Evolutionary conservation across 53 echinoderm and acorn worm genomes (phyloP).

Genomic region (Astropecten irregularis): DNA sequence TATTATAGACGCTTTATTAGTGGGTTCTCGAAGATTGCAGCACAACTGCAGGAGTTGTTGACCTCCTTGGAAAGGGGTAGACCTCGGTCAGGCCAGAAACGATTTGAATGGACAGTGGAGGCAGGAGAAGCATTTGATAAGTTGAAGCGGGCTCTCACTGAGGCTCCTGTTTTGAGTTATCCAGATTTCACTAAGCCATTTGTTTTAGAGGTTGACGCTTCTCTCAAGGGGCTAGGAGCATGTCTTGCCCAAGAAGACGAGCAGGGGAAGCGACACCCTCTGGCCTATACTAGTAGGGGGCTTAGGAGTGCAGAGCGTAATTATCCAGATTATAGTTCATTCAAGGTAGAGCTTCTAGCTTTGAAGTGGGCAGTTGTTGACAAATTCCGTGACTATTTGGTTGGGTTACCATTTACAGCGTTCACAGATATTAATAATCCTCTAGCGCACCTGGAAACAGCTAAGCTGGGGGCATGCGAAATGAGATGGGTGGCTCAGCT

Average conservation of each 20-base stretch:
- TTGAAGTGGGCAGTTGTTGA: constrained; percentile 28
- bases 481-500: constrained; percentile 21
- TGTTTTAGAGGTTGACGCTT: constrained; percentile 56
- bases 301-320: no score
- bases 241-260: no score
- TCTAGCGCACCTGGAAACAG: background rate
- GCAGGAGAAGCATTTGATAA: constrained; percentile 15
- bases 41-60: background rate
- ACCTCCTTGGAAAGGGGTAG: background rate
- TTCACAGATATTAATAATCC: constrained; percentile 38
- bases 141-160: constrained; percentile 33
- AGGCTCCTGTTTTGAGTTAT: constrained; percentile 56
- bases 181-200: constrained; percentile 44
- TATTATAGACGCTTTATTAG: no score
- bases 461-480: constrained; percentile 4
- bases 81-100: no score
- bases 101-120: background rate
- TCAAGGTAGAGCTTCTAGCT: constrained; percentile 3
- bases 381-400: constrained; percentile 4
- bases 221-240: no score
- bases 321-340: background rate
- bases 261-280: no score
- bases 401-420: background rate
- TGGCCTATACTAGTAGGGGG: no score
- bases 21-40: background rate